phyloP scores from a whole-genome alignment of 92 coral and sea anemone genomes.

The Palythoa heliodiscus region DNA sequence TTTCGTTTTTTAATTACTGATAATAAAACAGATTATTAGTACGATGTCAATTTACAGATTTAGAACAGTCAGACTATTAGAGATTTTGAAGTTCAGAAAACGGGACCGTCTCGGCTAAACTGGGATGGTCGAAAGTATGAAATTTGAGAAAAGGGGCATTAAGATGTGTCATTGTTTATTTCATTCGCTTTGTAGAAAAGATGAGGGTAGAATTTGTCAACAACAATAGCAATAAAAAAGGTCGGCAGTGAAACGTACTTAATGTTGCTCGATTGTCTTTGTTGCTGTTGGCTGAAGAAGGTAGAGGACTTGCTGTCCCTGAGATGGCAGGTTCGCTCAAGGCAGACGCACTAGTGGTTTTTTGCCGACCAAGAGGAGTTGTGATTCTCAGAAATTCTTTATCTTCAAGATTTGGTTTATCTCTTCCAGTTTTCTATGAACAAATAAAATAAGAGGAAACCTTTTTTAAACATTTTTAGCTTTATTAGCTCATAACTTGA shows the following conservation, averaged over 20 bases:
- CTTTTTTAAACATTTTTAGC: too few relatives aligned
- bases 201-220: neutral
- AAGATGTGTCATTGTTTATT: neutral
- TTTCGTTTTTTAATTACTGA: too few relatives aligned
- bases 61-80: too few relatives aligned
- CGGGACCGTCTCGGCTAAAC: too few relatives aligned
- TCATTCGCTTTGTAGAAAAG: neutral
- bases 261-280: neutral
- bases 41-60: too few relatives aligned
- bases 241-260: slow-evolving; percentile 10
- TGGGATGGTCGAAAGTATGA: too few relatives aligned
- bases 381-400: slow-evolving; percentile 82
- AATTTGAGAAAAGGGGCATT: too few relatives aligned
- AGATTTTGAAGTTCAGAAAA: too few relatives aligned
- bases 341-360: slow-evolving; percentile 6
- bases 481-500: too few relatives aligned
- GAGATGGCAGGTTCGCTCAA: slow-evolving; percentile 14
- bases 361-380: slow-evolving; percentile 56
- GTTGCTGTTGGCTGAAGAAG: slow-evolving; percentile 27
- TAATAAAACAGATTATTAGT: too few relatives aligned
- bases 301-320: slow-evolving; percentile 15
- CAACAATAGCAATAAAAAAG: neutral
- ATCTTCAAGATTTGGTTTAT: slow-evolving; percentile 51
- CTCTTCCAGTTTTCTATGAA: slow-evolving; percentile 1
- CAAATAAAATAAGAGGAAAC: neutral